Conservation (phyloP, 2,888 invertebrate species). For the Drosophila mercatorum region DNA sequence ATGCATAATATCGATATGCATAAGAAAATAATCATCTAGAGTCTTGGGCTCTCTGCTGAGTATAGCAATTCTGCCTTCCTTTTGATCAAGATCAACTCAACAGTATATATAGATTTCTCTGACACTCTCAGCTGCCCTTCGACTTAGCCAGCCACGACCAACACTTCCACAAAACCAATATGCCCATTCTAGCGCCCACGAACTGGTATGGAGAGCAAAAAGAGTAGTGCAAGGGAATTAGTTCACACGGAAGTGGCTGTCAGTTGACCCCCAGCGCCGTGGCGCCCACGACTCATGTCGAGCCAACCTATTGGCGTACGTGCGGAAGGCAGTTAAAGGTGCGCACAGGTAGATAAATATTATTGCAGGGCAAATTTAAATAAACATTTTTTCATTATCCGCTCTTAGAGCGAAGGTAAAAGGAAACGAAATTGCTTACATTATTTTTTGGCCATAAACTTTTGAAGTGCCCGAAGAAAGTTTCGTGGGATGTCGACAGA, state of each 20-base stretch:
- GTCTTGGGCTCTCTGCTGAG: not conserved
- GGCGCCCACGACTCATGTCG: slow-evolving; percentile 17
- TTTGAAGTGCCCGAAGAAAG: not conserved
- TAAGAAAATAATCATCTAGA: not conserved
- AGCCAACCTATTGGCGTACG: slow-evolving; percentile 38
- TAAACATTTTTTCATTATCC: slow-evolving; percentile 71
- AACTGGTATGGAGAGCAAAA: slow-evolving; percentile 24
- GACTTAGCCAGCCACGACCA: not conserved
- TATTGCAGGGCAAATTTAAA: slow-evolving; percentile 70
- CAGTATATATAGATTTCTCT: too few relatives aligned
- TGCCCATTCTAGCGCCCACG: not conserved
- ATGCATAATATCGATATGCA: too few relatives aligned
- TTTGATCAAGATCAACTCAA: too few relatives aligned
- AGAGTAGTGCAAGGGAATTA: slow-evolving; percentile 73
- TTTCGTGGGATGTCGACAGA: not conserved
- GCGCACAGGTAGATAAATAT: slow-evolving; percentile 78
- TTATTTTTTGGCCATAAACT: slow-evolving; percentile 6
- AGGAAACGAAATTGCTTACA: slow-evolving; percentile 5
- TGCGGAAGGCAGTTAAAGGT: slow-evolving; percentile 65
- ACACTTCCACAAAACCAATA: not conserved
- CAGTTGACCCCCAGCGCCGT: slow-evolving; percentile 19
- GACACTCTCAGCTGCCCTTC: too few relatives aligned
- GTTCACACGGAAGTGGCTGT: slow-evolving; percentile 76
- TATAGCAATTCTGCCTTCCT: too few relatives aligned
- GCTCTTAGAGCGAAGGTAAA: slow-evolving; percentile 13